phyloP scores from a whole-genome alignment of 2,888 invertebrate genomes.

The Phyto melanocephala region DNA sequence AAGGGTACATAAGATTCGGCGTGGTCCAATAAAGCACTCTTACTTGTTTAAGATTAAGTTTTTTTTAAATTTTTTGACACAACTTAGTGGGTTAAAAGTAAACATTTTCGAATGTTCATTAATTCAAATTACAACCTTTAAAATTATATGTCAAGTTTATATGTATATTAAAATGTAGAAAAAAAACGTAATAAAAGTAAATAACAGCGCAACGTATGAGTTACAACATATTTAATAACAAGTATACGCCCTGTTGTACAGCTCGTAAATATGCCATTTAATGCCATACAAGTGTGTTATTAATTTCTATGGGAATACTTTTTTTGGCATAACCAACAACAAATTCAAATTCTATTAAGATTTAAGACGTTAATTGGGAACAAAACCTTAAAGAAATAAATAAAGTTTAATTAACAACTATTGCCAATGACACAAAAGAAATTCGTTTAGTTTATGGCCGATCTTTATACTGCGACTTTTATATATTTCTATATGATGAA shows the following conservation, averaged over 20 bases:
- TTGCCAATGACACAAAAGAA: not conserved
- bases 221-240: not conserved
- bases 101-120: not conserved
- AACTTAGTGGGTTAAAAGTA: too few relatives aligned
- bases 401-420: not conserved
- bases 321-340: not conserved
- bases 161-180: too few relatives aligned
- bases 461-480: conserved; percentile 21
- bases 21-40: too few relatives aligned
- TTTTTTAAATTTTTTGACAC: too few relatives aligned
- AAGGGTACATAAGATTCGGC: too few relatives aligned
- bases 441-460: not conserved
- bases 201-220: not conserved
- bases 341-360: too few relatives aligned
- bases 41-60: too few relatives aligned
- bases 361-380: too few relatives aligned
- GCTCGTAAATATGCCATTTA: not conserved
- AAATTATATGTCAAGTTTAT: too few relatives aligned
- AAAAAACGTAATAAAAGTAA: too few relatives aligned
- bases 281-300: not conserved
- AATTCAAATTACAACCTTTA: not conserved
- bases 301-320: not conserved
- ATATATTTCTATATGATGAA: conserved; percentile 21
- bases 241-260: not conserved
- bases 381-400: not conserved